phyloP scores from a whole-genome alignment of 2,797 vertebrate species.

The Enteromius mattozi region DNA sequence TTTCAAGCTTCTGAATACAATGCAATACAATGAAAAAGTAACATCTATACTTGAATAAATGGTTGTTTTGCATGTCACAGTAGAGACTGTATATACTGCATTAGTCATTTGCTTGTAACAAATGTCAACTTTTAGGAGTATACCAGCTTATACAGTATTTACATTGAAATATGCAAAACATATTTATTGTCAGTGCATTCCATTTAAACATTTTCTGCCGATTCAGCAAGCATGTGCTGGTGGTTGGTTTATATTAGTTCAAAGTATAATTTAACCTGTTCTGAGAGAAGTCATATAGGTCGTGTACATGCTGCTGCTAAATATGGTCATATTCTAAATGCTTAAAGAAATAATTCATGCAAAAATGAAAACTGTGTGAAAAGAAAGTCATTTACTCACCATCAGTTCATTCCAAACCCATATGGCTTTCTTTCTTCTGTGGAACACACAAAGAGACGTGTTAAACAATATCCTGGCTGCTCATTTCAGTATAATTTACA shows the following conservation, averaged over 20 bases:
- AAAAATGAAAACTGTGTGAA: background rate
- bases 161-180: background rate
- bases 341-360: background rate
- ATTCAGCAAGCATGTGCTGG: background rate
- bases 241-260: background rate
- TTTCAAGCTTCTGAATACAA: background rate
- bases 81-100: background rate
- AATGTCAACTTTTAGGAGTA: background rate
- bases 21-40: background rate
- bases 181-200: background rate
- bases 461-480: background rate
- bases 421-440: background rate
- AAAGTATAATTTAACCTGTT: background rate
- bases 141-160: background rate
- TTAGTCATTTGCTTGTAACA: background rate
- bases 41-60: background rate
- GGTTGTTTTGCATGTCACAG: background rate
- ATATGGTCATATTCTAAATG: background rate
- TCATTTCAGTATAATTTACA: background rate
- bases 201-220: background rate
- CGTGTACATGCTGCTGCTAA: background rate
- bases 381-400: background rate
- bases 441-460: background rate
- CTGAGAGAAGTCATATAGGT: background rate
- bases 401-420: background rate